Evolutionary conservation across 2,113 vertebrate genomes (phyloP), one percentile per base, ranked within the genome.

Genomic region (Megalops atlanticus): DNA sequence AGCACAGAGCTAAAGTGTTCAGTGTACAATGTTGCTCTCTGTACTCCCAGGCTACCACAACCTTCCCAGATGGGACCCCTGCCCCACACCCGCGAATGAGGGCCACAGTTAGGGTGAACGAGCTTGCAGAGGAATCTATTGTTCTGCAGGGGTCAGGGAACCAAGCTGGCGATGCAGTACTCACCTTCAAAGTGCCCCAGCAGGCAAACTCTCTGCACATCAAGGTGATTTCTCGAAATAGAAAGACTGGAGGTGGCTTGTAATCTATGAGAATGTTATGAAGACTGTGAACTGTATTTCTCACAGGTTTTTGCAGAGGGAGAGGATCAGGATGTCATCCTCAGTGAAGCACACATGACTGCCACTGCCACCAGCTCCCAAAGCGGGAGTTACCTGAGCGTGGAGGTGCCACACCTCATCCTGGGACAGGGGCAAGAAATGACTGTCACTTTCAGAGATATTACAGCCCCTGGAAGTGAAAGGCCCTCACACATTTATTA

Each of bases 401-500:
- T 94, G 77, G 93, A 86, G 70, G 81, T 93, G 75, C 87, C 89
- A 0, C 86, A 91, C 5, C 82, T 77, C 0, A 0, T 80, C 5
- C 70, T 92, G 77, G 77, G 84, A 74, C 91, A 90, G 18, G 88
- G 88, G 27, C 86, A 92, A 10, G 87, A 76, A 0, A 82, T 94
- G 43, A 80, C 0, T 8, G 76, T 89, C 74, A 91, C 82, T 16
- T 78, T 94, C 80, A 87, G 87, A 41, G 85, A 84, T 10, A 81
- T 92, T 74, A 87, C 81, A 41, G 85, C 80, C 0, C 38, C 88
- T 80, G 84, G 81, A 41, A 74, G 43, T 41, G 70, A 38, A 70
- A 86, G 72, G 5, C 82, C 89, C 36, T 86, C 88, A 18, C 90
- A 92, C 40, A 91, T 93, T 85, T 93, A 93, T 76, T 94, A 91